phyloP scores from a whole-genome alignment of 2,113 vertebrate species.

The Seriola aureovittata region DNA sequence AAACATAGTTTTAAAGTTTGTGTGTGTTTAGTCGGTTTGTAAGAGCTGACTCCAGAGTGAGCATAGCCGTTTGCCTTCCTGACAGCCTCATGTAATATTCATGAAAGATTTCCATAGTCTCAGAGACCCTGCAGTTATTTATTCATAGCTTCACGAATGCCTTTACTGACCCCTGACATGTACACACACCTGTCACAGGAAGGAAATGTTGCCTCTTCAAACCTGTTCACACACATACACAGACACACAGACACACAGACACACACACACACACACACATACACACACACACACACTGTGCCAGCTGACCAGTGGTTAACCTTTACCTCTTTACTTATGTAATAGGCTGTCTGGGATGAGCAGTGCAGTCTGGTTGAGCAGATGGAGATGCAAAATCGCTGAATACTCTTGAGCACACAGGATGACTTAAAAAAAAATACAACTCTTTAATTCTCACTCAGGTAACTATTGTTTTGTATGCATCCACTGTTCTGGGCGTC shows the following conservation, averaged over 20 bases:
- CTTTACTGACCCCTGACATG: slow-evolving; percentile 59
- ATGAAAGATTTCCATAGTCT: slow-evolving; percentile 54
- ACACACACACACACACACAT: slow-evolving; percentile 18
- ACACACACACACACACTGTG: slow-evolving; percentile 7
- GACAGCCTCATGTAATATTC: slow-evolving; percentile 67
- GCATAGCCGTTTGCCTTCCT: slow-evolving; percentile 25
- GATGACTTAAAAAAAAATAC: neutral
- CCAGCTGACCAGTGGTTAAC: slow-evolving; percentile 57
- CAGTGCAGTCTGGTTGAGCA: slow-evolving; percentile 25
- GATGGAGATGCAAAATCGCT: slow-evolving; percentile 14
- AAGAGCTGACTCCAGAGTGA: neutral
- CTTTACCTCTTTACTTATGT: slow-evolving; percentile 54
- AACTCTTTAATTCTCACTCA: neutral
- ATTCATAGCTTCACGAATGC: slow-evolving; percentile 62
- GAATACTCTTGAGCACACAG: neutral
- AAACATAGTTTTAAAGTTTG: slow-evolving; percentile 21
- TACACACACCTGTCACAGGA: slow-evolving; percentile 61
- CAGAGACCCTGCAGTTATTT: slow-evolving; percentile 62
- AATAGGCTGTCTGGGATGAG: slow-evolving; percentile 36
- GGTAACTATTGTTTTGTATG: neutral
- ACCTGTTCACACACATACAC: slow-evolving; percentile 12
- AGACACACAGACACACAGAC: neutral
- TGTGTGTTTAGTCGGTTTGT: slow-evolving; percentile 7
- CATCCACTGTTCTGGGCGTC: neutral
- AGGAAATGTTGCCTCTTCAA: slow-evolving; percentile 36